Base-by-base conservation (phyloP, 2,888 invertebrate genomes). In the Drosophila fungiperda region DNA sequence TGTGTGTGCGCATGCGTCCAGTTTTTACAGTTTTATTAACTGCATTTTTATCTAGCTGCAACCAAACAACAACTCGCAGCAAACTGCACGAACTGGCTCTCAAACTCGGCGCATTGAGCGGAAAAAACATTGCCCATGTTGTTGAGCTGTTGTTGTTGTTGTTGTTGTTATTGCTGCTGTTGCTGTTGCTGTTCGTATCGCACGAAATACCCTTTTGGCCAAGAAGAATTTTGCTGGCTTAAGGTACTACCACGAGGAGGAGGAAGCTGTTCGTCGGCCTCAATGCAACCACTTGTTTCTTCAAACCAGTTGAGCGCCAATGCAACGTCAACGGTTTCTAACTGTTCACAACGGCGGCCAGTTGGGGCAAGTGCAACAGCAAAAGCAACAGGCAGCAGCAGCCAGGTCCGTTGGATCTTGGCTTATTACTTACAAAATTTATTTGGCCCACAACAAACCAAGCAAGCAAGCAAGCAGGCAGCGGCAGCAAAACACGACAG, bases 11-110 rank as follows among this genome's bases (percentile, higher is more conserved):
- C 91, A 91, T 91, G 92, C 92, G 91, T 91, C 92, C 92, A 92
- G 91, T 91, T 91, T 91, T 91, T 91, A 91, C 91, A 91, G 92
- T 91, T 91, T 89, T 86, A 83, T 90, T 91, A 91, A 90, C 91
- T 91, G 90, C 91, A 89, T 89, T 87, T 90, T 89, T 90, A 88
- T 90, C 90, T 88, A 83, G 90, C 74, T 67, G 73, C 54, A 68
- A 23, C 76, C 71, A 76, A 69, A 70, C 71, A 79, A 36, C 17
- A 54, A 80, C 88, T 76, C 59, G 80, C 85, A 70, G 73, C 80
- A 61, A 89, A 77, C 84, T 87, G 89, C 90, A 87, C 90, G 88
- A 89, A 85, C 86, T 87, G 83, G 90, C 90, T 86, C 77, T 89
- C 82, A 68, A 73, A 67, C 75, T 62, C 65, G 65, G 73, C 76